A percentile compares a stretch with the other conserved stretches of the same genome.
Conservation (phyloP, 2,888 invertebrate genomes). For the Leucoptera coffeella region DNA sequence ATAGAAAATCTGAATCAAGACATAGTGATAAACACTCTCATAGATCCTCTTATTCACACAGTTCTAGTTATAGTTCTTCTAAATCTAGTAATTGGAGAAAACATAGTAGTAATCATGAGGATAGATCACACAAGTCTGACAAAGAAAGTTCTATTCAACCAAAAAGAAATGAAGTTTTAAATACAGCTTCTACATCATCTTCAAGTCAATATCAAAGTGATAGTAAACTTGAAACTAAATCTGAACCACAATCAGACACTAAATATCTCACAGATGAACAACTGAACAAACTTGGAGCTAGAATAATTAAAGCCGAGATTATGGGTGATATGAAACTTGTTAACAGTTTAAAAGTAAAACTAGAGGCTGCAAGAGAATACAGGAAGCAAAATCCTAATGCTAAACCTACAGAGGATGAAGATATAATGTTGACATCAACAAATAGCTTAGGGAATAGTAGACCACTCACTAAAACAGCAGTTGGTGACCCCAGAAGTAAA, state of each 20-base stretch:
- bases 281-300: slow-evolving; percentile 86
- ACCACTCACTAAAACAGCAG: slow-evolving; percentile 48
- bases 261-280: slow-evolving; percentile 67
- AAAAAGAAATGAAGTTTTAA: too few species aligned
- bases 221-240: slow-evolving; percentile 1
- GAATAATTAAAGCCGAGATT: slow-evolving; percentile 90
- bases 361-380: slow-evolving; percentile 63
- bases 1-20: slow-evolving; percentile 7
- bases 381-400: slow-evolving; percentile 32
- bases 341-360: slow-evolving; percentile 62
- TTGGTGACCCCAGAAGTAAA: slow-evolving; percentile 33
- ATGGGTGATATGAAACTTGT: slow-evolving; percentile 73
- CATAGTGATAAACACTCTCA: background rate
- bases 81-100: slow-evolving; percentile 5
- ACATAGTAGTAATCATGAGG: slow-evolving; percentile 6
- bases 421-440: slow-evolving; percentile 63
- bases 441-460: slow-evolving; percentile 62
- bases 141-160: too few species aligned
- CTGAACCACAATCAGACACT: slow-evolving; percentile 8
- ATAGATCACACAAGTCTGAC: slow-evolving; percentile 2
- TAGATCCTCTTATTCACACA: background rate
- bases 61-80: slow-evolving; percentile 7
- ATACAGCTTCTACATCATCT: too few species aligned
- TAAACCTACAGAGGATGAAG: slow-evolving; percentile 31
- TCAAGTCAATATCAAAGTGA: slow-evolving; percentile 1